Base-by-base conservation (phyloP, 1,140 invertebrate genomes). In the Hyphantria cunea region DNA sequence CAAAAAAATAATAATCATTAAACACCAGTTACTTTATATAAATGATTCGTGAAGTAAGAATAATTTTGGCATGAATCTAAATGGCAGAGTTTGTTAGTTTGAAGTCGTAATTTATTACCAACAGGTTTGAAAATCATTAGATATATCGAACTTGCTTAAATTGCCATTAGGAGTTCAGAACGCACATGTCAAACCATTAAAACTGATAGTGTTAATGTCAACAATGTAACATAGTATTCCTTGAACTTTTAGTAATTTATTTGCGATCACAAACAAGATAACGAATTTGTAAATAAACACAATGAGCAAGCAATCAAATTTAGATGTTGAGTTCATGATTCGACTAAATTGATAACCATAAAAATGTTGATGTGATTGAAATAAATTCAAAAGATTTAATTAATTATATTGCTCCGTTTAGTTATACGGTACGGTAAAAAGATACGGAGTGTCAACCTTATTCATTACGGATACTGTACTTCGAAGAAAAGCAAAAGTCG, bases 231-330 rank as follows among this genome's bases (percentile, higher is more conserved):
- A 48, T 49, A 15, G 37, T 39, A 45, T 58, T 58, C 17, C 55
- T 58, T 58, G 55, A 58, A 58, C 55, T 58, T 58, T 58, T 58
- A 58, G 48, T 15, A 58, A 58, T 58, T 58, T 58, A 58, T 58
- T 58, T 48, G 32, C 47, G 55, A 58, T 58, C 32, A 14, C 45
- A 58, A 58, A 45, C 25, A 10, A n/a, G 55, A 58, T 58, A 39
- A 58, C 17, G 17, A 10, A 49, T 32, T 33, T 37, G 45, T 33
- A 33, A 58, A 49, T 58, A 49, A 58, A 58, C 49, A 58, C 37
- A 33, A 56, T 15, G 49, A 49, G 13, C 45, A 58, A 15, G 49
- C 32, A 25, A 25, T 25, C 33, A 49, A 14, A 42, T 15, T 48
- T 33, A 33, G 1, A 25, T 25, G 17, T 25, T 25, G 2, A 5